phyloP scores from a whole-genome alignment of 1,140 invertebrate species.

The Drosophila pseudoananassae region DNA sequence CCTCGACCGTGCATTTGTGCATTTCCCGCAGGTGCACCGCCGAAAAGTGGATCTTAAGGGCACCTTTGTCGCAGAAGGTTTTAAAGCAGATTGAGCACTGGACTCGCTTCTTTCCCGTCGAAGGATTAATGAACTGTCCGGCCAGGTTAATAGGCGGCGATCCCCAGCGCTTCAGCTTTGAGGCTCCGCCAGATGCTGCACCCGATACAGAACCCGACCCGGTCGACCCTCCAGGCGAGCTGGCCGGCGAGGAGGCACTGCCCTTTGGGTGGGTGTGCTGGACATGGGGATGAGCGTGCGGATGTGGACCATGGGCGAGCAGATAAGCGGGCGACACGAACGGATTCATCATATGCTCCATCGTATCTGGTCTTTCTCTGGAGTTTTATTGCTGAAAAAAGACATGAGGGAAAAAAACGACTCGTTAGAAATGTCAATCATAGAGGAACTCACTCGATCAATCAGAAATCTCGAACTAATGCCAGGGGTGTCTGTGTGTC shows the following conservation, averaged over 20 bases:
- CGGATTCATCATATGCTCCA: constrained; percentile 80
- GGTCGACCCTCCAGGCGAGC: constrained; percentile 54
- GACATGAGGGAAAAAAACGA: constrained; percentile 5
- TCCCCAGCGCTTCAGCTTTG: constrained; percentile 79
- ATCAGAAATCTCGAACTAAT: constrained; percentile 54
- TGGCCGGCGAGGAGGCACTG: constrained; percentile 61
- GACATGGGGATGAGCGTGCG: constrained; percentile 30
- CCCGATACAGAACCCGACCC: constrained; percentile 16
- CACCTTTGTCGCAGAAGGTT: constrained; percentile 99
- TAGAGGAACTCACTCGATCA: constrained; percentile 51
- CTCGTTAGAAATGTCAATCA: constrained; percentile 31
- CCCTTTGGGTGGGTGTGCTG: constrained; percentile 9
- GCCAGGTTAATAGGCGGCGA: constrained; percentile 92
- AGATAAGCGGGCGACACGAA: constrained; percentile 79
- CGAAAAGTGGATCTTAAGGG: constrained; percentile 99
- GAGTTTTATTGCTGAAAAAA: constrained; percentile 38
- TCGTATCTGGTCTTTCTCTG: constrained; percentile 18
- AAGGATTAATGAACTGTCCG: constrained; percentile 95
- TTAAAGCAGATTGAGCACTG: constrained; percentile 99
- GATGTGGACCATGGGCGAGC: constrained; percentile 56
- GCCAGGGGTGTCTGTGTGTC: constrained; percentile 2
- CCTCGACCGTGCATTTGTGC: constrained; percentile 91
- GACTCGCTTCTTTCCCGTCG: constrained; percentile 97
- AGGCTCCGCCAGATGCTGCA: neutral
- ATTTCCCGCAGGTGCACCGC: constrained; percentile 94